Evolutionary conservation across 2,113 vertebrate species (phyloP).

Genomic region (Typhlomys cinereus): DNA sequence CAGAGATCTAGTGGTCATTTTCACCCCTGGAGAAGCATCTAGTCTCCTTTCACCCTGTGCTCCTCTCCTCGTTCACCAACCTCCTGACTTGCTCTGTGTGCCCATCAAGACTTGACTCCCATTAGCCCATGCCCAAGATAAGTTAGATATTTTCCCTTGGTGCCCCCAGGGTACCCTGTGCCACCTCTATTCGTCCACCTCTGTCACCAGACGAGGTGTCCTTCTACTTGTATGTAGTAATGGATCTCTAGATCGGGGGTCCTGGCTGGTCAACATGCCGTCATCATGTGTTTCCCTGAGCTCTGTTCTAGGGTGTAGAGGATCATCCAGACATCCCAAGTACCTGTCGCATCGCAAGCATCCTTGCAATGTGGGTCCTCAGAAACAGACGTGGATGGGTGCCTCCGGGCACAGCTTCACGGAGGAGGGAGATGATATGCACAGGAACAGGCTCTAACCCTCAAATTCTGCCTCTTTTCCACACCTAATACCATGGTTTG

Average conservation of each 20-base stretch:
- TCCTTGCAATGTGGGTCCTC: background rate
- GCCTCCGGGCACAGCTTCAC: background rate
- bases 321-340: background rate
- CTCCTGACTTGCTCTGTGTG: background rate
- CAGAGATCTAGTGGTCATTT: background rate
- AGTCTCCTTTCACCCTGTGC: background rate
- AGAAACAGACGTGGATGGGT: background rate
- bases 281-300: background rate
- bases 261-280: background rate
- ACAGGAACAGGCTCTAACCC: background rate
- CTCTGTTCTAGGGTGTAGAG: background rate
- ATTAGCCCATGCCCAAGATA: background rate
- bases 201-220: background rate
- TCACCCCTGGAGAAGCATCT: background rate
- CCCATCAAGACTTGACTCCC: background rate
- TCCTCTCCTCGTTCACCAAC: background rate
- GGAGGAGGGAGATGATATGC: background rate
- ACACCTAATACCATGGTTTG: no score
- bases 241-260: background rate
- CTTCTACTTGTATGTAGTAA: background rate
- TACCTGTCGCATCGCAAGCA: background rate
- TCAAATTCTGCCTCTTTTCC: background rate
- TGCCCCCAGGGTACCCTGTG: background rate
- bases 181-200: background rate
- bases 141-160: background rate